These are phyloP conservation scores for Horisme vitalbata DNA, from an alignment of 2,888 invertebrate species.

Conservation along the genomic window DNA sequence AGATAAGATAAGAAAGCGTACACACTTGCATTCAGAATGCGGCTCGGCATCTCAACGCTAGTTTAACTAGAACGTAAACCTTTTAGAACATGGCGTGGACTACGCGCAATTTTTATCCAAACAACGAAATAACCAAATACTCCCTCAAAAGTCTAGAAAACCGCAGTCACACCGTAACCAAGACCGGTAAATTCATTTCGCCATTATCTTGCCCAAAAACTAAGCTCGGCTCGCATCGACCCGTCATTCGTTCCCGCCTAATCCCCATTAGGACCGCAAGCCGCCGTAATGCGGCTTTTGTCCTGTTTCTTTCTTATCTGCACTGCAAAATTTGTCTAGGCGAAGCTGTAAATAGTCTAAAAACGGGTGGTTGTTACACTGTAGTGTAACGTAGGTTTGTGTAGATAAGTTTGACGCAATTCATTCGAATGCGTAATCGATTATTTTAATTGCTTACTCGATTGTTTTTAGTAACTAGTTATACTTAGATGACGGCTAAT, in stretches of 20 bases:
- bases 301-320: conserved; percentile 80
- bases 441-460: no score
- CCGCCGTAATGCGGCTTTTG: conserved; percentile 67
- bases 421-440: no score
- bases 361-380: conserved; percentile 49
- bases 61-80: no score
- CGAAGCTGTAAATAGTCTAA: conserved; percentile 71
- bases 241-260: conserved; percentile 63
- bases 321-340: conserved; percentile 78
- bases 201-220: conserved; percentile 65
- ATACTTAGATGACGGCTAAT: no score
- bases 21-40: no score
- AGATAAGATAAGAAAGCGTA: no score
- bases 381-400: conserved; percentile 17
- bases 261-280: conserved; percentile 70
- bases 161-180: conserved; percentile 37
- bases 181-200: conserved; percentile 62
- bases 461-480: no score
- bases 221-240: conserved; percentile 53
- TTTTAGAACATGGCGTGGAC: no score
- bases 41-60: no score
- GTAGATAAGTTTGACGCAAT: no score
- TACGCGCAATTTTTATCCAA: no score
- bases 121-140: neutral
- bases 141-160: conserved; percentile 16